These are phyloP conservation scores for Myotis findleyi DNA, from an alignment of 2,797 vertebrate genomes.

Conservation along the genomic window DNA sequence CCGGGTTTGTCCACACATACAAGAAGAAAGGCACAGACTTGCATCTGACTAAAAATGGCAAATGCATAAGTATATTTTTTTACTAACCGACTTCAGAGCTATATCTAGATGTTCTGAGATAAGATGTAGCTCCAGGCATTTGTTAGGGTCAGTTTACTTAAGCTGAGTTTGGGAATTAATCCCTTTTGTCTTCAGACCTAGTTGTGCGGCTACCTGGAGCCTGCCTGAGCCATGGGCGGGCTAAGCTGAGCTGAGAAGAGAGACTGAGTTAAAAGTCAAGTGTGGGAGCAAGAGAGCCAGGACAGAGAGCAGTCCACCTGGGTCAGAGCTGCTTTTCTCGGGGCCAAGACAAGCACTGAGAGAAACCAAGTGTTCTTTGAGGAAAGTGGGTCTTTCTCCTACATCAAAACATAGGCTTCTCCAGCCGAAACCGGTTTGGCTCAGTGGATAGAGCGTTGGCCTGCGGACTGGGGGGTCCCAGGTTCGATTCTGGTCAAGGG, in stretches of 20 bases:
- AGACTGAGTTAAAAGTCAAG: conserved; percentile 56
- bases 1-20: not conserved
- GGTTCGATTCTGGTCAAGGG: too few species aligned
- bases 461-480: too few species aligned
- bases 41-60: not conserved
- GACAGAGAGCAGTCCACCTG: not conserved
- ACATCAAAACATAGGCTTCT: not conserved
- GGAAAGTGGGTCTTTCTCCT: not conserved
- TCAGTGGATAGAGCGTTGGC: too few species aligned
- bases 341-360: not conserved
- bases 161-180: not conserved
- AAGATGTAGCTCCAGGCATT: not conserved
- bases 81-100: not conserved
- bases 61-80: not conserved
- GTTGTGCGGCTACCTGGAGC: not conserved
- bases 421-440: too few species aligned
- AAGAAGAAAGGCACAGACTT: not conserved
- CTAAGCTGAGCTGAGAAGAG: conserved; percentile 19
- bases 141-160: not conserved
- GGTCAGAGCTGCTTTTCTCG: not conserved
- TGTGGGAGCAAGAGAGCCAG: not conserved
- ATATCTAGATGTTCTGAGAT: not conserved
- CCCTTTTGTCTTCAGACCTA: conserved; percentile 17
- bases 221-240: not conserved
- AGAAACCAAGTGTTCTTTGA: not conserved